Percentiles rank a stretch among this genome's conserved stretches.
These are phyloP conservation scores for Hoplostethus mediterraneus DNA, from an alignment of 2,797 vertebrate genomes.

Conservation along the genomic window DNA sequence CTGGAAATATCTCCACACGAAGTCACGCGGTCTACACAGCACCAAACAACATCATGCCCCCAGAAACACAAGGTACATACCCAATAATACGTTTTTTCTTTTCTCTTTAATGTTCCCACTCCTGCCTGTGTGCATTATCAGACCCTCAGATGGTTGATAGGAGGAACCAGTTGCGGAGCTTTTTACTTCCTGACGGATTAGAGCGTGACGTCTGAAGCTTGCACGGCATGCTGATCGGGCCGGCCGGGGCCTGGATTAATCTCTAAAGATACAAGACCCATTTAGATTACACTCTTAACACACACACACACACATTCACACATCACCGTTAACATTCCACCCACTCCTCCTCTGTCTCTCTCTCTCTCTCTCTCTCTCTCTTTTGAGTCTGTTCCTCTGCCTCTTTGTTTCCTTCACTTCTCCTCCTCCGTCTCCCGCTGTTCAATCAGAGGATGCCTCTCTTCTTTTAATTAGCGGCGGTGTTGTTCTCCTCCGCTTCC, in stretches of 20 bases:
- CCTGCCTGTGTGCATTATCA: conserved; percentile 9
- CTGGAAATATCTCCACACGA: too few relatives aligned
- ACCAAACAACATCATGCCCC: too few relatives aligned
- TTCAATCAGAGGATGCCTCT: conserved; percentile 42
- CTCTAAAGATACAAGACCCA: conserved; percentile 68
- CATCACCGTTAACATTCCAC: conserved; percentile 26
- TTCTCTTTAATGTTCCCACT: background rate
- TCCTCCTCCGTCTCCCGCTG: conserved; percentile 20
- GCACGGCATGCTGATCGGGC: background rate
- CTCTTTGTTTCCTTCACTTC: conserved; percentile 38
- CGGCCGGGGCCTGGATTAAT: conserved; percentile 67
- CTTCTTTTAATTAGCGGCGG: conserved; percentile 69
- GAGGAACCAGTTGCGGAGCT: conserved; percentile 51
- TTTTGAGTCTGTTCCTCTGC: conserved; percentile 7
- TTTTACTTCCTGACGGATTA: conserved; percentile 72
- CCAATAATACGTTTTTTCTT: too few relatives aligned
- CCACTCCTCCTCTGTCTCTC: conserved; percentile 19
- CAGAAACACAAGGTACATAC: too few relatives aligned
- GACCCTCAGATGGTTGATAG: conserved; percentile 17
- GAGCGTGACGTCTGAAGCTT: conserved; percentile 69
- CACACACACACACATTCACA: conserved; percentile 16
- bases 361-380: too few relatives aligned
- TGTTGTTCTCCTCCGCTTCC: conserved; percentile 63
- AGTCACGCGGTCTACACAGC: too few relatives aligned
- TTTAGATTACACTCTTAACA: conserved; percentile 64